phyloP scores from a whole-genome alignment of 2,113 vertebrate genomes.

The Pituophis catenifer region DNA sequence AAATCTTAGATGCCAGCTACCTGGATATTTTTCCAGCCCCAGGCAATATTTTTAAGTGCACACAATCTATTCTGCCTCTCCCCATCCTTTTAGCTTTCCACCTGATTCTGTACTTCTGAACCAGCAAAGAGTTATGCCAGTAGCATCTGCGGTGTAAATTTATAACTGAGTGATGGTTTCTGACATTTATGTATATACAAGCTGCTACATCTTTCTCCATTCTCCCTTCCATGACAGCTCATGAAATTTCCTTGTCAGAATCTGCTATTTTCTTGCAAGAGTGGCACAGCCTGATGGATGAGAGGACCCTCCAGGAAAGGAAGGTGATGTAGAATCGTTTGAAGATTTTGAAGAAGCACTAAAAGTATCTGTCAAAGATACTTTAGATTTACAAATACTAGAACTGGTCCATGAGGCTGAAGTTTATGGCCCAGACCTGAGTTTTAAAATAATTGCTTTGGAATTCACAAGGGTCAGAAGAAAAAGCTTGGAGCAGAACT shows the following conservation, averaged over 20 bases:
- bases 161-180: slow-evolving; percentile 6
- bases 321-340: slow-evolving; percentile 18
- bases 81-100: not conserved
- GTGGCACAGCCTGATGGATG: slow-evolving; percentile 12
- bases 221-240: slow-evolving; percentile 18
- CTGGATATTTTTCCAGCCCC: not conserved
- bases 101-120: not conserved
- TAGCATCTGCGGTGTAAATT: slow-evolving; percentile 8
- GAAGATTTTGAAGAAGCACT: slow-evolving; percentile 12
- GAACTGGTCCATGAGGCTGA: not conserved
- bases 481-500: no score
- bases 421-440: slow-evolving; percentile 2
- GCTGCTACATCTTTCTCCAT: slow-evolving; percentile 20
- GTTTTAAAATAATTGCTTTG: not conserved
- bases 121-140: not conserved
- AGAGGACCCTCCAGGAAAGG: not conserved
- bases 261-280: not conserved
- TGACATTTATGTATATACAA: slow-evolving; percentile 31
- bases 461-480: not conserved
- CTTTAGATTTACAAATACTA: not conserved
- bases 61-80: not conserved
- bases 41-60: not conserved
- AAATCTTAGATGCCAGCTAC: not conserved
- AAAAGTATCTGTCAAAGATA: slow-evolving; percentile 18
- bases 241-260: slow-evolving; percentile 18